Base-by-base conservation (phyloP, 1,140 invertebrate species). In the Leptinotarsa undecemlineata region DNA sequence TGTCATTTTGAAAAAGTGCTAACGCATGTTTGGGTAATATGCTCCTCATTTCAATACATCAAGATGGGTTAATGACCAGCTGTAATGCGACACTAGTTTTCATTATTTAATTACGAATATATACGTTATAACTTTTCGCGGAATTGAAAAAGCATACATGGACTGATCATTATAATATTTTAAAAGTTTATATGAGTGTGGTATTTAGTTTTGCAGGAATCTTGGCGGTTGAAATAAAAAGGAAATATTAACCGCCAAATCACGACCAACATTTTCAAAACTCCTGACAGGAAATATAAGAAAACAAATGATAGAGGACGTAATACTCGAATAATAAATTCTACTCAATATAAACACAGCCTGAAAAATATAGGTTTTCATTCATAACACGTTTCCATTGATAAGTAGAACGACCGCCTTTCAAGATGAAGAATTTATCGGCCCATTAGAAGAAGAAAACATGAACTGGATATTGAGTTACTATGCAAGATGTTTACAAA, bases 31-130 rank as follows among this genome's bases (percentile, higher is more conserved):
- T 68, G 66, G 66, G 42, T 42, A 42, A 42, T n/a, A 14, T 42
- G 4, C n/a, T 68, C 42, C 13, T 47, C 15, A 47, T 68, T 68
- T 42, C 66, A 68, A 42, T 68, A 33, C 66, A 42, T 42, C 42
- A 42, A 68, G 66, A 19, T 68, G n/a, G 66, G 66, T 68, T 26
- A 68, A 68, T 47, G 66, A 68, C 66, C 66, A 68, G 23, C 15
- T n/a, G 66, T 68, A 57, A 57, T 57, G 51, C n/a, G 51, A 57
- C 51, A 57, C 51, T 19, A 19, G 51, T 57, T 57, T 57, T 57
- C 51, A 17, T 57, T 57, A 57, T 19, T 57, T 57, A 5, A 57
- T 57, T n/a, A 57, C n/a, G 51, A 19, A 57, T 57, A 57, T 57
- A 57, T 19, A 19, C 33, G 33, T 42, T 57, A 57, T 17, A 15